These are phyloP conservation scores for Cylindroiulus punctatus DNA, from an alignment of 2,888 invertebrate genomes.

Conservation along the genomic window DNA sequence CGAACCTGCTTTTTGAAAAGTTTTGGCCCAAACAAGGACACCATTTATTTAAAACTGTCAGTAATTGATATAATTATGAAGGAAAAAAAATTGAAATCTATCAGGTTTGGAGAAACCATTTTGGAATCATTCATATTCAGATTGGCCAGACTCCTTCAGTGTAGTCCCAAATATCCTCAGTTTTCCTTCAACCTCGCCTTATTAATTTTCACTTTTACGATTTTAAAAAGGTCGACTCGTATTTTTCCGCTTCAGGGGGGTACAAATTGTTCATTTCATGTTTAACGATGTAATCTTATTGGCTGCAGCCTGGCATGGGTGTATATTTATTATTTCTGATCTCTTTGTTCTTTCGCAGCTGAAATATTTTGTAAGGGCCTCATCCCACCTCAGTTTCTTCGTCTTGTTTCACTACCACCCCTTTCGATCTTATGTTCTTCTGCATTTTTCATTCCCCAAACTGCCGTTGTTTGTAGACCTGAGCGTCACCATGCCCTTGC, in stretches of 20 bases:
- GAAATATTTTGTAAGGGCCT: conserved; percentile 17
- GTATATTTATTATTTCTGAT: conserved; percentile 40
- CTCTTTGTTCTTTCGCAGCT: conserved; percentile 43
- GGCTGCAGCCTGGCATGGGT: conserved; percentile 45
- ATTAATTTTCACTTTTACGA: not conserved
- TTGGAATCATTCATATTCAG: not conserved
- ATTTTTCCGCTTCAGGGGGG: not conserved
- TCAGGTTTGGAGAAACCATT: not conserved
- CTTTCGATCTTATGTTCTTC: not conserved
- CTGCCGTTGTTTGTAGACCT: not conserved
- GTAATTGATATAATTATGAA: too few relatives aligned
- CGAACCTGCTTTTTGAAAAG: too few relatives aligned
- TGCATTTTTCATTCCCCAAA: not conserved
- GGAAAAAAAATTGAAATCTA: too few relatives aligned
- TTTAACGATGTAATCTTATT: conserved; percentile 27
- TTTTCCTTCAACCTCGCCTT: not conserved
- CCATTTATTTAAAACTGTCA: too few relatives aligned
- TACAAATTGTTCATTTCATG: conserved; percentile 26
- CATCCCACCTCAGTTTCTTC: conserved; percentile 34
- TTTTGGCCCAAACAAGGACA: too few relatives aligned
- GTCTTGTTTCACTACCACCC: not conserved
- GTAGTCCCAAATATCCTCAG: not conserved
- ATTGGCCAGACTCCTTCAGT: not conserved
- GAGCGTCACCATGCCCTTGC: not conserved
- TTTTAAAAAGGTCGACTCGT: not conserved